phyloP scores from a whole-genome alignment of 2,888 invertebrate species.

The Melanostoma mellinum region DNA sequence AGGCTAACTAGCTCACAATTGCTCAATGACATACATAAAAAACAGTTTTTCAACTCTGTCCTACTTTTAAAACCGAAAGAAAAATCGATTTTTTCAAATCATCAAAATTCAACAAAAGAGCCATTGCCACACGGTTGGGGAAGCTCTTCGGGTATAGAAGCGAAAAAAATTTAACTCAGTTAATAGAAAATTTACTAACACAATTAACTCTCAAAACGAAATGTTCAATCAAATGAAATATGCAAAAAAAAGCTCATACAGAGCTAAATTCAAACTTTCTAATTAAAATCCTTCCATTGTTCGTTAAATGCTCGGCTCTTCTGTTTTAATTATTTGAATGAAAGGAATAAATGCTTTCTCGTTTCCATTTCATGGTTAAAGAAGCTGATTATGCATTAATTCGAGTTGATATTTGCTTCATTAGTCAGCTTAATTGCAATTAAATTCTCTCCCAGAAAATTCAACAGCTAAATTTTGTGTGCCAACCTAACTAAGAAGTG shows the following conservation, averaged over 20 bases:
- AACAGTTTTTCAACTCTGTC: no score
- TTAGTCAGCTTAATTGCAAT: constrained; percentile 62
- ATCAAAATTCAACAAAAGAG: no score
- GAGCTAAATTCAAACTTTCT: constrained; percentile 38
- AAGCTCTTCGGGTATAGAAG: background rate
- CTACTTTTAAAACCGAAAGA: no score
- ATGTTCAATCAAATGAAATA: background rate
- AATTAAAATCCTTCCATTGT: constrained; percentile 25
- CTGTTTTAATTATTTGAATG: constrained; percentile 1
- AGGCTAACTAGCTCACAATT: no score
- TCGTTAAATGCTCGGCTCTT: background rate
- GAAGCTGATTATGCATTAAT: constrained; percentile 54
- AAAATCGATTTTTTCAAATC: no score
- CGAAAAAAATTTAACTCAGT: background rate
- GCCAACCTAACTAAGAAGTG: no score
- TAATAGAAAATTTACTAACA: constrained; percentile 9
- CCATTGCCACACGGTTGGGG: no score
- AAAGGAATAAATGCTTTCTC: constrained; percentile 16
- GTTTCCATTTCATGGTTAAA: constrained; percentile 9
- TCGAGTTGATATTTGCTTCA: constrained; percentile 52
- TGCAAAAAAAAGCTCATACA: background rate
- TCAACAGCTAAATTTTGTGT: no score
- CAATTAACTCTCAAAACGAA: background rate
- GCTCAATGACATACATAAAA: no score
- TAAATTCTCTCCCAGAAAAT: constrained; percentile 12